A percentile compares a stretch with the other conserved stretches of the same genome.
Evolutionary conservation across 2,113 vertebrate genomes (phyloP).

Genomic region (Mystacornis crossleyi): DNA sequence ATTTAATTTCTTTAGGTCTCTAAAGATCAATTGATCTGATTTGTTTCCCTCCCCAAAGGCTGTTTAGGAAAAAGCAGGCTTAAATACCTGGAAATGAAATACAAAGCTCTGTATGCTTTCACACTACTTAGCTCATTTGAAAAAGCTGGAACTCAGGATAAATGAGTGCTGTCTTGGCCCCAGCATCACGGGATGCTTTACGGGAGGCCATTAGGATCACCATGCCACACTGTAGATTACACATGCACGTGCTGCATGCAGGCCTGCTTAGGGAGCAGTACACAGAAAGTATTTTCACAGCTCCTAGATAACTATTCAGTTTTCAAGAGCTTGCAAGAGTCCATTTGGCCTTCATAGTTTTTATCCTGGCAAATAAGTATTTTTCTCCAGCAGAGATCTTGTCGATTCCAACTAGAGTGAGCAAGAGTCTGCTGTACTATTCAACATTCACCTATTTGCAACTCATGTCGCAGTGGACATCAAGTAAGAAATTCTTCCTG

Average conservation of each 20-base stretch:
- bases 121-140: slow-evolving; percentile 72
- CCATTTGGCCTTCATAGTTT: neutral
- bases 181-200: neutral
- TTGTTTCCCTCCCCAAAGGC: slow-evolving; percentile 89
- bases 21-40: slow-evolving; percentile 99
- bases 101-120: slow-evolving; percentile 76
- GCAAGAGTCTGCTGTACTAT: neutral
- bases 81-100: slow-evolving; percentile 84
- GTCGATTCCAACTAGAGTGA: neutral
- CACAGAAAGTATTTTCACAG: neutral
- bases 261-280: neutral
- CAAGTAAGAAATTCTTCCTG: neutral
- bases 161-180: slow-evolving; percentile 38
- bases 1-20: slow-evolving; percentile 97
- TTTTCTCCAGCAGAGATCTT: neutral
- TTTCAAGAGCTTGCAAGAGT: neutral
- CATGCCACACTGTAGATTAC: fast-evolving
- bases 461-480: neutral
- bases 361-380: neutral
- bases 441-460: neutral
- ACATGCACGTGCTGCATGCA: fast-evolving
- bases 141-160: slow-evolving; percentile 42
- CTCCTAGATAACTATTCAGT: neutral
- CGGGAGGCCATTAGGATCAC: neutral
- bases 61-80: slow-evolving; percentile 80